Percentiles rank a stretch among this genome's conserved stretches.
Evolutionary conservation across 2,888 invertebrate species (phyloP).

Genomic region (Myopa tessellatipennis): DNA sequence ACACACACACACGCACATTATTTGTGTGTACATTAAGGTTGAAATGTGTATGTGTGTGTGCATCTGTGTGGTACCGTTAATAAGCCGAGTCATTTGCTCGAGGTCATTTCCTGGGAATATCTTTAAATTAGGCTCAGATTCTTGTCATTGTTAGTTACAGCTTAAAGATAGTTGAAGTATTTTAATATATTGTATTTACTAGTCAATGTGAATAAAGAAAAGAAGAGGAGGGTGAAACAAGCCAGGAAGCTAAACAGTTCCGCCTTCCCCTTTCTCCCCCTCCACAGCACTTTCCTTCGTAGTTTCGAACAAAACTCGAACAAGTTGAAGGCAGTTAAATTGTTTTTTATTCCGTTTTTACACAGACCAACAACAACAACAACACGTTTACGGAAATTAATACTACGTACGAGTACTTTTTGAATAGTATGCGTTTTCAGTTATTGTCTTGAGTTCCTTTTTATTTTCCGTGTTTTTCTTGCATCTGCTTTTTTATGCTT

Average conservation of each 20-base stretch:
- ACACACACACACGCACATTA: slow-evolving; percentile 2
- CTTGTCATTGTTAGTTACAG: too few relatives aligned
- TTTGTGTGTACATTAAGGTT: neutral
- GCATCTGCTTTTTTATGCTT: neutral
- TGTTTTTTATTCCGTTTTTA: neutral
- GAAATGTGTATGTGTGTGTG: neutral
- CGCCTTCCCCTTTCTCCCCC: too few relatives aligned
- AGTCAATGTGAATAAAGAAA: neutral
- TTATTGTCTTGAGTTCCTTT: neutral
- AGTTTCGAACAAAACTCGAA: neutral
- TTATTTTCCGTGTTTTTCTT: neutral
- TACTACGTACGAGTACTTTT: neutral
- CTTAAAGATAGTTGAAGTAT: too few relatives aligned
- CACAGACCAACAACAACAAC: neutral
- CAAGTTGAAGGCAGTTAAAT: neutral
- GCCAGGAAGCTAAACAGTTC: neutral
- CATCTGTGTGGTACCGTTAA: slow-evolving; percentile 16
- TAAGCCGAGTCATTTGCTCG: slow-evolving; percentile 18
- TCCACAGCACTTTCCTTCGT: neutral
- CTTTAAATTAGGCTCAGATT: neutral
- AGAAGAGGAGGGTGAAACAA: neutral
- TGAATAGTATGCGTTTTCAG: neutral
- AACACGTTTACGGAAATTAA: neutral
- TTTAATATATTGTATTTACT: neutral
- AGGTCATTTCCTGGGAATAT: neutral